Conservation (phyloP, 2,888 invertebrate species). For the Tenthredo notha region DNA sequence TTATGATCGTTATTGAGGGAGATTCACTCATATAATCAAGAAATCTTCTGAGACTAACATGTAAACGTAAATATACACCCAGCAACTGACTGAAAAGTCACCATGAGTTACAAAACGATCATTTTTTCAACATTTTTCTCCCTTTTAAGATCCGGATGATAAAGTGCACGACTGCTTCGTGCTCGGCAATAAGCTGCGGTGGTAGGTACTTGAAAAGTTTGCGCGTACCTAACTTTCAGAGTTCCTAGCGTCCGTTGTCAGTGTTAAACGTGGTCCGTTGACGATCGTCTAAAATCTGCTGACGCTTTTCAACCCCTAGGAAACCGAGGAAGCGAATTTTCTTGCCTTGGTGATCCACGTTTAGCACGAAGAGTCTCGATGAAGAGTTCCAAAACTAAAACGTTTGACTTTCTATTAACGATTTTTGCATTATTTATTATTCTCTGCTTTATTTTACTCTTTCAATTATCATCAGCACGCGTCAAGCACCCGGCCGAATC, state of each 20-base stretch:
- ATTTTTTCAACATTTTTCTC: slow-evolving; percentile 70
- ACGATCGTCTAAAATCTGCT: slow-evolving; percentile 41
- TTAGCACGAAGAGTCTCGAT: background rate
- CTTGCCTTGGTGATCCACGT: background rate
- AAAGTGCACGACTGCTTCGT: slow-evolving; percentile 71
- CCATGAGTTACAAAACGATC: slow-evolving; percentile 35
- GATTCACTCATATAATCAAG: background rate
- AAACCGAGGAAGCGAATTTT: slow-evolving; percentile 46
- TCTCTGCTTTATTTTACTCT: background rate
- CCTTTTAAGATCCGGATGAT: slow-evolving; percentile 73
- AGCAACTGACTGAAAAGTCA: background rate
- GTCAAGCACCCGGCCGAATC: slow-evolving; percentile 11
- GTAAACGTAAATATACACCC: background rate
- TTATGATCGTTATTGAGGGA: background rate
- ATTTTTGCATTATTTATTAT: background rate
- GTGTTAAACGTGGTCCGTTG: slow-evolving; percentile 39
- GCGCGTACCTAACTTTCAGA: slow-evolving; percentile 10
- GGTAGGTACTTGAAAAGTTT: slow-evolving; percentile 38
- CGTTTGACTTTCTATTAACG: background rate
- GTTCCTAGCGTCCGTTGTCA: background rate
- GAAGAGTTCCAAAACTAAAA: background rate
- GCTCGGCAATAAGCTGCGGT: slow-evolving; percentile 73
- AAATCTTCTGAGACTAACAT: background rate
- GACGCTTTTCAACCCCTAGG: slow-evolving; percentile 36
- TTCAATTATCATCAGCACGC: slow-evolving; percentile 34